These are phyloP conservation scores for Sebastes reedi DNA, from an alignment of 2,797 vertebrate genomes.

Conservation along the genomic window DNA sequence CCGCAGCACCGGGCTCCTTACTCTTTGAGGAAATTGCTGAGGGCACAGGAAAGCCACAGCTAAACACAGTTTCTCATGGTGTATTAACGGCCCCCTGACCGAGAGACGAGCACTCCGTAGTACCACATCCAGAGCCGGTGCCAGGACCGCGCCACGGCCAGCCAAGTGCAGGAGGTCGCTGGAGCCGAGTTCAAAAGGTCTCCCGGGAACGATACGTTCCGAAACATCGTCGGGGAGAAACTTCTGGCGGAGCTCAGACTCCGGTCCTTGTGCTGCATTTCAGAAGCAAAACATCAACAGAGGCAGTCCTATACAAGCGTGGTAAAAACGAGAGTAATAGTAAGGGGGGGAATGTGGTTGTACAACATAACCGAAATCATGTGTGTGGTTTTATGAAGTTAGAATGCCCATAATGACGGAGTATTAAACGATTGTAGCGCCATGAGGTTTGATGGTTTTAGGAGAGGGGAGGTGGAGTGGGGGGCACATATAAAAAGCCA, in stretches of 20 bases:
- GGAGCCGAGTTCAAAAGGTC: constrained; percentile 60
- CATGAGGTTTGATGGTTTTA: constrained; percentile 72
- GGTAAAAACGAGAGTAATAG: constrained; percentile 47
- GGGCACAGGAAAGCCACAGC: constrained; percentile 72
- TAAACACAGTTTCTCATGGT: constrained; percentile 74
- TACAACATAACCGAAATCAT: constrained; percentile 76
- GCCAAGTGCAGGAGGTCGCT: constrained; percentile 41
- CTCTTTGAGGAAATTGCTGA: constrained; percentile 73
- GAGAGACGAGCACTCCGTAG: constrained; percentile 46
- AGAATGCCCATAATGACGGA: constrained; percentile 74
- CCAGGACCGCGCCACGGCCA: constrained; percentile 23
- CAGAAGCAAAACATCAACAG: constrained; percentile 52
- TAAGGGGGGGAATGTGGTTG: constrained; percentile 49
- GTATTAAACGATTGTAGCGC: constrained; percentile 78
- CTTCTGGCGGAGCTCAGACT: neutral
- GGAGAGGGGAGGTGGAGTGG: neutral
- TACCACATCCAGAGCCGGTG: constrained; percentile 23
- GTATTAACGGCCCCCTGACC: constrained; percentile 68
- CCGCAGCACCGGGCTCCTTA: constrained; percentile 46
- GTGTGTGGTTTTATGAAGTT: constrained; percentile 78
- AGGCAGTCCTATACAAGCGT: constrained; percentile 34
- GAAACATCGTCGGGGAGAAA: neutral
- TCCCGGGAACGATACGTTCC: neutral
- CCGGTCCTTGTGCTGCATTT: constrained; percentile 5
- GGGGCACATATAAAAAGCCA: constrained; percentile 54